Evolutionary conservation across 2,113 vertebrate species (phyloP), one percentile per base, ranked within the genome.

Genomic region (Sceloporus tristichus): DNA sequence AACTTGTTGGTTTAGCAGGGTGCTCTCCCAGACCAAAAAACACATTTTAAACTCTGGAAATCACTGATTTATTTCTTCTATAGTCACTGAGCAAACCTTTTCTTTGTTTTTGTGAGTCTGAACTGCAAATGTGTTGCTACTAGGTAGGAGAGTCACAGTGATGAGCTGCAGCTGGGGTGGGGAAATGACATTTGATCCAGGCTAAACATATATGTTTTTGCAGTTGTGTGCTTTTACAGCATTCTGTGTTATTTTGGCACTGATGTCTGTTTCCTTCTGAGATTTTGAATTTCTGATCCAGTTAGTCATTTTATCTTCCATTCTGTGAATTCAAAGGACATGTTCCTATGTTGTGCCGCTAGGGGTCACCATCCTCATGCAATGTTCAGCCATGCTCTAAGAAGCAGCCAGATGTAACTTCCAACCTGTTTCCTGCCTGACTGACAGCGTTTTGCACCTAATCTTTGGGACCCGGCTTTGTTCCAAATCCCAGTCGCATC

Each of bases 351-450:
- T 25, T 29, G 84, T 7, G 65, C 93, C 94, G 77, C 90, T 56
- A 87, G 95, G 86, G 91, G 94, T 94, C 95, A 94, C 87, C 92
- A 93, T 93, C 87, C 25, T 0, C 92, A 74, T 94, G 74, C 87
- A 56, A 65, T 94, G 90, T 0, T 77, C 16, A 19, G 65, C 19
- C 78, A 65, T 0, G 66, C 40, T 66, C 74, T 62, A 0, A 0
- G 77, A 79, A 91, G 85, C 74, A 42, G 80, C 80, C 80, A 78
- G 38, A 71, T 77, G 79, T 76, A 56, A 54, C 88, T 77, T 2
- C 34, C 87, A 9, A 88, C 62, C 0, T 4, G 14, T 48, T 77
- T 85, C 66, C 66, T 78, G 84, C 40, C 75, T 84, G 87, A 34
- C 27, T 88, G 92, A 27, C 89, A 42, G 85, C 0, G 10, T 14